Percentiles rank a stretch among this genome's conserved stretches.
phyloP scores from a whole-genome alignment of 2,797 vertebrate genomes.

The Zonotrichia albicollis region DNA sequence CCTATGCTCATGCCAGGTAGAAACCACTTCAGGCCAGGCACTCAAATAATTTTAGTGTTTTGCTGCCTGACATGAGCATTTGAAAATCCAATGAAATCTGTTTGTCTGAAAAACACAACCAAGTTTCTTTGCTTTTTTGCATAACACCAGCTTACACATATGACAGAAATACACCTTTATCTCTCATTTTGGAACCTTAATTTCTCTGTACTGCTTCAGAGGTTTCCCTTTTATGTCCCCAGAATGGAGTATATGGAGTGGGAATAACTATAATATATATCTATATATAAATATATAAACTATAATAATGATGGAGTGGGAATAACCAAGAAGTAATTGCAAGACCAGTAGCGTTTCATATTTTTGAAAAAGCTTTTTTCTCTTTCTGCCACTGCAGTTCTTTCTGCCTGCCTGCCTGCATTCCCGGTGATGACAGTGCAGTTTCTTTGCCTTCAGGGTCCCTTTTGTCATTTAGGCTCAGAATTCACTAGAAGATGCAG shows the following conservation, averaged over 20 bases:
- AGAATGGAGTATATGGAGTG: not conserved
- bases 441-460: not conserved
- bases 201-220: not conserved
- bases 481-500: not conserved
- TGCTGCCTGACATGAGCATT: not conserved
- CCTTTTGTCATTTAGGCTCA: constrained; percentile 30
- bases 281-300: too few species aligned
- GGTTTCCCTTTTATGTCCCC: not conserved
- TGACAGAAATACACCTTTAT: not conserved
- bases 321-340: not conserved
- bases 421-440: not conserved
- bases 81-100: not conserved
- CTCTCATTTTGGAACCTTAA: not conserved
- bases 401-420: not conserved
- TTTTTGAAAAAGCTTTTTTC: not conserved
- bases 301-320: not conserved
- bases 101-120: not conserved
- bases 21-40: not conserved
- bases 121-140: not conserved
- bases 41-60: not conserved
- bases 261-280: not conserved
- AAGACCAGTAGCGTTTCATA: not conserved
- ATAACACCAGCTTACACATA: not conserved
- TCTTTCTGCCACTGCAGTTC: not conserved
- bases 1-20: not conserved